Percentiles rank a stretch among this genome's conserved stretches.
phyloP scores from a whole-genome alignment of 2,797 vertebrate species.

The Sebastes glaucus region DNA sequence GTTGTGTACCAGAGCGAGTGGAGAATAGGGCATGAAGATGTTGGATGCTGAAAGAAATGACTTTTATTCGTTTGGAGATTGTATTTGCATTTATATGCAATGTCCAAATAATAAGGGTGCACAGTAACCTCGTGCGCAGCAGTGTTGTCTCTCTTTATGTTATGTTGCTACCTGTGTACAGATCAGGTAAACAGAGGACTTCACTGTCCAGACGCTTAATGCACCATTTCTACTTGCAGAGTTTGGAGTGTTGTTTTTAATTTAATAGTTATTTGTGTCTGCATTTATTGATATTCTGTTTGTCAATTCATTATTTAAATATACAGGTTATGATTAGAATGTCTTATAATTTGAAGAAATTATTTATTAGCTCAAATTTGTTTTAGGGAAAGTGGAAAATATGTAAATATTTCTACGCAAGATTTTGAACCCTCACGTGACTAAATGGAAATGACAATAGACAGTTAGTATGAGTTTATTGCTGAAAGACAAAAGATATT shows the following conservation, averaged over 20 bases:
- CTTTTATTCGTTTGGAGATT: background rate
- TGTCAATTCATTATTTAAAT: background rate
- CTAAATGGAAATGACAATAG: background rate
- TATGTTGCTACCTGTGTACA: too few relatives aligned
- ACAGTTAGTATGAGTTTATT: background rate
- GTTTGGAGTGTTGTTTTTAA: background rate
- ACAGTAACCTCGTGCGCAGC: background rate
- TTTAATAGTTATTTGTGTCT: background rate
- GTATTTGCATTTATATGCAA: background rate
- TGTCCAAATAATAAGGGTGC: background rate
- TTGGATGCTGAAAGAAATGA: background rate
- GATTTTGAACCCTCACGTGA: background rate
- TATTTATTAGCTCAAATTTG: background rate
- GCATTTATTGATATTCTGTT: background rate
- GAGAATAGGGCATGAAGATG: background rate
- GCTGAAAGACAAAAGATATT: background rate
- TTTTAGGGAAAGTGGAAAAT: background rate
- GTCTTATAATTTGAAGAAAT: background rate
- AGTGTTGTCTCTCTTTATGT: background rate
- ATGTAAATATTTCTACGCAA: background rate
- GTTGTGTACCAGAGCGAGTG: background rate
- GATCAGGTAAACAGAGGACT: background rate
- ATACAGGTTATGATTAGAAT: background rate
- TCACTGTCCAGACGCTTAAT: background rate
- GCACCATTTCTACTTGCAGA: background rate